Evolutionary conservation across 1,140 invertebrate species (phyloP), one percentile per base, ranked within the genome.

Genomic region (Luehdorfia chinensis): DNA sequence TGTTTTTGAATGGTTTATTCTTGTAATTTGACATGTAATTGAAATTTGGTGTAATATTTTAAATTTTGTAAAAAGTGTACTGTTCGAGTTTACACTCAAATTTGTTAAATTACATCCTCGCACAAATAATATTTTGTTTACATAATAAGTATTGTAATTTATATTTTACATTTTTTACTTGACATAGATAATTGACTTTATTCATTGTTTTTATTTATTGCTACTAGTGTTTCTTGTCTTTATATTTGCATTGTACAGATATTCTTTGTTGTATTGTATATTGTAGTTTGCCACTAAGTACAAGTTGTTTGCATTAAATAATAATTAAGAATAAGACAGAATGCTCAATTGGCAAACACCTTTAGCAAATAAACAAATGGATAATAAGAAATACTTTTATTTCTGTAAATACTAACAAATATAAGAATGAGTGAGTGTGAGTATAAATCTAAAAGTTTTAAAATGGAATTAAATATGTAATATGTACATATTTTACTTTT

Each of bases 271-370:
- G 23, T 16, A 18, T 43, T 16, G 25, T 28, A 28, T 43, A 27
- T 31, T 12, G 11, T 31, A 11, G 11, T 31, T 31, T 11, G 39
- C 39, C 39, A 43, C 39, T 28, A 43, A 43, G 39, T 43, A 43
- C 39, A 43, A 43, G 23, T 1, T 43, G 21, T 37, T n/a, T 43
- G 39, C 28, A 43, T 43, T 43, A 25, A 43, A 43, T 43, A 28
- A 28, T 43, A 14, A 43, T 15, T 6, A 28, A 43, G 23, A 43
- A 15, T 43, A 43, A 43, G 39, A 43, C 8, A 4, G 25, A 27
- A 27, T 43, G 39, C 39, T 43, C 25, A 43, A 43, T 27, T 14
- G 11, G 25, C 14, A 28, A 28, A 9, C 25, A 28, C 13, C 15
- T 43, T 18, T 43, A 43, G 23, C 4, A 43, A 43, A 43, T 43